These are phyloP conservation scores for Diachasma alloeum DNA, from an alignment of 1,140 invertebrate species.

Conservation along the genomic window DNA sequence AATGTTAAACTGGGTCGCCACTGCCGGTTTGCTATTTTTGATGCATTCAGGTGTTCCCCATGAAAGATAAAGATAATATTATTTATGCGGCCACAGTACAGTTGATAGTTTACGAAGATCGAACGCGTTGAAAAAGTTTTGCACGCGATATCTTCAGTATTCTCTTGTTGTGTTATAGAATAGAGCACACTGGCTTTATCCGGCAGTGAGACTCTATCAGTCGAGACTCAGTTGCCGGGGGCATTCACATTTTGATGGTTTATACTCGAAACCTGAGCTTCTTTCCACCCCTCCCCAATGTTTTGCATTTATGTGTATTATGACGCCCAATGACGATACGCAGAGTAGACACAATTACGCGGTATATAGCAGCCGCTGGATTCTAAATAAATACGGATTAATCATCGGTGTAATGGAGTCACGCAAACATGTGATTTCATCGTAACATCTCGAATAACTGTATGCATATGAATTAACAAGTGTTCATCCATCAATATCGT, in stretches of 20 bases:
- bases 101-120: not conserved
- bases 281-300: not conserved
- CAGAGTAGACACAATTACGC: not conserved
- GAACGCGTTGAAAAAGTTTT: not conserved
- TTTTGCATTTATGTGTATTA: not conserved
- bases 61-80: conserved; percentile 4
- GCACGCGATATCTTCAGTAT: not conserved
- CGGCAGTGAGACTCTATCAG: not conserved
- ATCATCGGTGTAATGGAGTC: not conserved
- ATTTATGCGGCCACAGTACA: not conserved
- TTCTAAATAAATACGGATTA: conserved; percentile 1
- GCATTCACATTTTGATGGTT: not conserved
- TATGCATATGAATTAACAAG: not conserved
- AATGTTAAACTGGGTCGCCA: conserved; percentile 25
- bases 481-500: not conserved
- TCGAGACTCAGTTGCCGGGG: not conserved
- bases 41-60: conserved; percentile 25
- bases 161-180: not conserved
- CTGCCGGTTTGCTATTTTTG: conserved; percentile 18
- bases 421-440: not conserved
- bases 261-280: not conserved
- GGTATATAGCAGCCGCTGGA: not conserved
- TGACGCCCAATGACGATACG: not conserved
- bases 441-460: not conserved
- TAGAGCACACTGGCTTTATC: not conserved